Evolutionary conservation across 2,888 invertebrate species (phyloP).

Genomic region (Drepana falcataria): DNA sequence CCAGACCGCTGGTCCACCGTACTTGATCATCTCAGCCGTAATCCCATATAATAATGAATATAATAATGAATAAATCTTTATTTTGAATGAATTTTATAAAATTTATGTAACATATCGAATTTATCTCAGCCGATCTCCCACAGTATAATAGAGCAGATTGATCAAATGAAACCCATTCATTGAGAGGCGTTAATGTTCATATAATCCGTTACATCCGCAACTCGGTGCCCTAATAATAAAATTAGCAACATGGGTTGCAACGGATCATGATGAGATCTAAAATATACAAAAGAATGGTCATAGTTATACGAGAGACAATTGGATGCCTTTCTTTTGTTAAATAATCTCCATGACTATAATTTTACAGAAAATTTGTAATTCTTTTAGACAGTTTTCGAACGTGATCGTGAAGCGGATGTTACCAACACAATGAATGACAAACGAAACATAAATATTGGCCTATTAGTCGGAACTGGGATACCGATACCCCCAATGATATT

Average conservation of each 20-base stretch:
- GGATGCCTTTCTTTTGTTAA: conserved; percentile 10
- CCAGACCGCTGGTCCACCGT: no score
- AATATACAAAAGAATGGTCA: conserved; percentile 27
- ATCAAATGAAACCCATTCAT: conserved; percentile 38
- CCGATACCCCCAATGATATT: conserved; percentile 62
- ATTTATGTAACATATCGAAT: neutral
- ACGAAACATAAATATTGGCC: conserved; percentile 68
- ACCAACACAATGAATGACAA: conserved; percentile 52
- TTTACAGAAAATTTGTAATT: conserved; percentile 21
- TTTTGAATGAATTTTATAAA: no score
- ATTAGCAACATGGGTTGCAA: conserved; percentile 58
- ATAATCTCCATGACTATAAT: conserved; percentile 22
- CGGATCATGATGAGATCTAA: conserved; percentile 46
- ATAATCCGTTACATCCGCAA: conserved; percentile 62
- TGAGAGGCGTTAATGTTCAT: conserved; percentile 48
- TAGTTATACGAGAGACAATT: conserved; percentile 16
- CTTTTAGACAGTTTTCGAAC: conserved; percentile 17
- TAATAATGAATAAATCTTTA: no score
- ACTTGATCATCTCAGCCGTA: no score
- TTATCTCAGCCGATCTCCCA: neutral
- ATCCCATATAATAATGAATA: no score
- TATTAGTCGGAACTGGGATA: conserved; percentile 73
- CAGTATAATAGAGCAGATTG: neutral
- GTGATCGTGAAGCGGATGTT: conserved; percentile 48
- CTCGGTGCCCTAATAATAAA: conserved; percentile 47